Conservation (phyloP, 2,888 invertebrate species). For the Drosophila atroscutellata region DNA sequence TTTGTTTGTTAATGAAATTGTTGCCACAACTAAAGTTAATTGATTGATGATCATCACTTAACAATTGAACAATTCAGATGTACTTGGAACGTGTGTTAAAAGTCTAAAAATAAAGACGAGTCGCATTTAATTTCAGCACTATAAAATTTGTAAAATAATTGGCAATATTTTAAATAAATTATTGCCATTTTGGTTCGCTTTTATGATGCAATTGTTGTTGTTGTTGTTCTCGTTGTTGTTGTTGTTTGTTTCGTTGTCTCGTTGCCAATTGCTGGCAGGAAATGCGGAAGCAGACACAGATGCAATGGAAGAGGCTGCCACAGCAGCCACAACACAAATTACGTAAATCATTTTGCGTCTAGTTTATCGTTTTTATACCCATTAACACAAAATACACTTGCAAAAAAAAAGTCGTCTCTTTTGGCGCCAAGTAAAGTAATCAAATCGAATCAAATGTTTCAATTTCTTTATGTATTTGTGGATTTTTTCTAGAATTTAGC, state of each 20-base stretch:
- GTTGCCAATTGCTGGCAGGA: slow-evolving; percentile 35
- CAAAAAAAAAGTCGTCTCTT: neutral
- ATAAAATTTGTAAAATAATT: slow-evolving; percentile 26
- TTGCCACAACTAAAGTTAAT: slow-evolving; percentile 36
- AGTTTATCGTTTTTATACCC: slow-evolving; percentile 4
- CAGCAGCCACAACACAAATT: slow-evolving; percentile 52
- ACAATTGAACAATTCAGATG: slow-evolving; percentile 34
- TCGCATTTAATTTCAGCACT: slow-evolving; percentile 23
- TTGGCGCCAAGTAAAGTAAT: neutral
- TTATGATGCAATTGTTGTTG: slow-evolving; percentile 65
- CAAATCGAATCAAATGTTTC: neutral
- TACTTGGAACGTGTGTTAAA: slow-evolving; percentile 6
- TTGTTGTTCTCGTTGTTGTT: slow-evolving; percentile 21
- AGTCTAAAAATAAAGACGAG: slow-evolving; percentile 28
- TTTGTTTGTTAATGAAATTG: slow-evolving; percentile 19
- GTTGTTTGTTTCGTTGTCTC: slow-evolving; percentile 19
- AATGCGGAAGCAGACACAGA: slow-evolving; percentile 51
- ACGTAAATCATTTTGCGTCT: slow-evolving; percentile 44
- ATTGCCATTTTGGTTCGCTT: slow-evolving; percentile 34
- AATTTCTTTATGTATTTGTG: neutral
- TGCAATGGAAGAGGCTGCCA: slow-evolving; percentile 35
- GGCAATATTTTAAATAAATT: slow-evolving; percentile 56
- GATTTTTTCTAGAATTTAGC: neutral
- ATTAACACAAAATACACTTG: neutral
- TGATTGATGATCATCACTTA: slow-evolving; percentile 42